Base-by-base conservation (phyloP, 2,113 vertebrate genomes). In the Nothobranchius furzeri region DNA sequence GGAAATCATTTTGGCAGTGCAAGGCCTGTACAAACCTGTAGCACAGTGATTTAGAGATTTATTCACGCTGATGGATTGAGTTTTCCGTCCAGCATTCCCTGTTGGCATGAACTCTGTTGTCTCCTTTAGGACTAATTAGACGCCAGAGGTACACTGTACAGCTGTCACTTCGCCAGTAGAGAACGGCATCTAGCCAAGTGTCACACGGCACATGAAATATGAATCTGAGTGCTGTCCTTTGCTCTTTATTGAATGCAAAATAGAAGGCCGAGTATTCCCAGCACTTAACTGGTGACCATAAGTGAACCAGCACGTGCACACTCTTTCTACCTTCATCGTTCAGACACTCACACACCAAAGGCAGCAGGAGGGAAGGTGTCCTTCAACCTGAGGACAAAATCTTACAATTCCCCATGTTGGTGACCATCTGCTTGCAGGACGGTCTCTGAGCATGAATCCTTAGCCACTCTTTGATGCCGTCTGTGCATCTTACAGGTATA, bases 131-230 rank as follows among this genome's bases (percentile, higher is more conserved):
- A 85, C 81, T 81, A 88, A 88, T 87, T 82, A 85, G 61, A 72
- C 68, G 70, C 48, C 25, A 36, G 25, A 59, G 50, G 67, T 80
- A 82, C 71, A 81, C 57, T 66, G 73, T 75, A 67, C 53, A 67
- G 64, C 20, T 85, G 88, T 82, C 86, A 77, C 57, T 73, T 66
- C 58, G 76, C 83, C 30, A 30, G 64, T 30, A n/a, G 20, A 78
- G 59, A 66, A 65, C 53, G 85, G 69, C 78, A 43, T 46, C 51
- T 50, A 52, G 76, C 84, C 84, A 85, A 64, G 60, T 75, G 71
- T 78, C 82, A 80, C 50, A 68, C 78, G 53, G 74, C 74, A 76
- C 65, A 84, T 85, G 58, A 88, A 87, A 83, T 83, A 87, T 85
- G 59, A 79, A 85, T 78, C 58, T 3, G 54, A 76, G 57, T 35